Conservation (phyloP, 2,888 invertebrate species). For the Chaitophorus viminalis region DNA sequence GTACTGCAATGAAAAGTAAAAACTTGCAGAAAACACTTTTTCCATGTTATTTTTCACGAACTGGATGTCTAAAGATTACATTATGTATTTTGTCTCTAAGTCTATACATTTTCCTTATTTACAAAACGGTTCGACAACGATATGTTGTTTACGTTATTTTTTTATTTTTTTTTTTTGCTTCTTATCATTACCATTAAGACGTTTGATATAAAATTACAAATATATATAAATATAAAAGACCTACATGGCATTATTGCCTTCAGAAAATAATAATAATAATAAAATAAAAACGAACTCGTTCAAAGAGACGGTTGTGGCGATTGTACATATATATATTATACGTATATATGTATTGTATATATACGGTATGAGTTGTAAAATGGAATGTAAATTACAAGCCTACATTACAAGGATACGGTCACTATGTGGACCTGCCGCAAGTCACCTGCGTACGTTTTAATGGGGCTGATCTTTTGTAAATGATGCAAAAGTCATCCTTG, state of each 20-base stretch:
- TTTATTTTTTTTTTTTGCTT: too few relatives aligned
- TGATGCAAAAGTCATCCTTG: slow-evolving; percentile 23
- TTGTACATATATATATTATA: neutral
- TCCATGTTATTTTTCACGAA: too few relatives aligned
- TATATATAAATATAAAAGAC: neutral
- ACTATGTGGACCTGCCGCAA: neutral
- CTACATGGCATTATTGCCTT: neutral
- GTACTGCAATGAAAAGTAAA: too few relatives aligned
- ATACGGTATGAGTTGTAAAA: neutral
- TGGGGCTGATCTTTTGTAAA: slow-evolving; percentile 14
- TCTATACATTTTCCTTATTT: too few relatives aligned
- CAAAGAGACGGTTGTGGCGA: neutral
- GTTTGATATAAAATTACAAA: neutral
- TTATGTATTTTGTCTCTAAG: too few relatives aligned
- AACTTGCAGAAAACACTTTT: too few relatives aligned
- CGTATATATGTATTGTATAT: neutral
- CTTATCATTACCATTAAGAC: neutral
- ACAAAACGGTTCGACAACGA: neutral
- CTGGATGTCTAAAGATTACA: too few relatives aligned
- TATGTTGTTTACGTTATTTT: neutral
- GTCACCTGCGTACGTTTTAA: slow-evolving; percentile 17
- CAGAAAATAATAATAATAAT: neutral
- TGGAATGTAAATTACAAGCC: neutral
- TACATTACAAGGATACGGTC: neutral
- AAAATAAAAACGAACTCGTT: neutral